Base-by-base conservation (phyloP, 92 coral and sea anemone genomes). In the Zoanthus solanderi region DNA sequence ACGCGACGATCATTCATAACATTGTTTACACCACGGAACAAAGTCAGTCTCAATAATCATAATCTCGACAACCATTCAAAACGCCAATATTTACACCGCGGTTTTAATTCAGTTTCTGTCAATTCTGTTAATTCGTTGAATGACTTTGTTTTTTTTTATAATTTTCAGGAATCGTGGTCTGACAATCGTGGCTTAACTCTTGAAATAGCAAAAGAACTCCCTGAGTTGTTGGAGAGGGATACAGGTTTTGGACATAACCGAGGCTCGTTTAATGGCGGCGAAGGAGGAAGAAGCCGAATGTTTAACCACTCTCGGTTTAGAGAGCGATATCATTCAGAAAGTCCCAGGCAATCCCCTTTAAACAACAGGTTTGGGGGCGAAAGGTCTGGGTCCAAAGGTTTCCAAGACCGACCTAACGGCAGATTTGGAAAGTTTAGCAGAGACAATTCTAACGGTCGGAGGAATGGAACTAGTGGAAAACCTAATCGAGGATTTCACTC, bases 131-230 rank as follows among this genome's bases (percentile, higher is more conserved):
- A 13, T 79, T 0, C 53, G 13, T 11, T 17, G 3, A 17, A 11
- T 12, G 11, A 34, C 42, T n/a, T 10, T n/a, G 17, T 46, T 81
- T 0, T 34, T 34, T 9, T 83, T 5, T 48, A 73, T 23, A 60
- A 16, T 14, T 75, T 80, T 46, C 86, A 94, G 98, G 93, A 89
- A 5, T 92, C 90, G 0, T 96, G 99, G 99, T 52, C 69, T 6
- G 93, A 89, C 46, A 91, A 93, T 10, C 90, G 85, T 9, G 96
- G 94, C 52, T 75, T 93, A 6, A 91, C 90, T 4, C 92, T 97
- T 6, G 87, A 90, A 28, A 75, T 86, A 48, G 94, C 98, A 54
- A 90, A 78, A 37, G 92, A 97, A 53, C 90, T 97, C 11, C 99
- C 99, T 5, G 99, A 95, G 32, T 91, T 97, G 16, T 67, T 76